A percentile compares a stretch with the other conserved stretches of the same genome.
These are phyloP conservation scores for Microplitis manilae DNA, from an alignment of 2,888 invertebrate species.

Conservation along the genomic window DNA sequence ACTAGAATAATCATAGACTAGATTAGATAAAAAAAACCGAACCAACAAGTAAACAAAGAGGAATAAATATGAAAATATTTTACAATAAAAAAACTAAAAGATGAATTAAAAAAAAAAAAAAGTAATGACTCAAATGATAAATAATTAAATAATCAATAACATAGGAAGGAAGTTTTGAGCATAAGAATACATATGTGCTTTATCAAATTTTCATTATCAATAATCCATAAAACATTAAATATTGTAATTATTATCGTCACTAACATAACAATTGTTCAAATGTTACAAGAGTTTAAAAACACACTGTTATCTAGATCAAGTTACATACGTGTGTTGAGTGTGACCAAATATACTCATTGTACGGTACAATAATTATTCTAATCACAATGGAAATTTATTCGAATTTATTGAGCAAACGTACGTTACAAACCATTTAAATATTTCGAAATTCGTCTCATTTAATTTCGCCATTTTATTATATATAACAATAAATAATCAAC, in stretches of 20 bases:
- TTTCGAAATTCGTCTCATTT: neutral
- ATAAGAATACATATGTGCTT: neutral
- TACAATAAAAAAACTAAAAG: no score
- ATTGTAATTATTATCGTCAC: neutral
- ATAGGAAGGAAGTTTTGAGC: neutral
- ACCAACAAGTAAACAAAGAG: no score
- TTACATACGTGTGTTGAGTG: neutral
- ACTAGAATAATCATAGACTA: no score
- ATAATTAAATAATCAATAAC: neutral
- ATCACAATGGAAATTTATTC: neutral
- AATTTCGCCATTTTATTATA: neutral
- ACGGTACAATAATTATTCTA: neutral
- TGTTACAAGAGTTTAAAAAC: neutral
- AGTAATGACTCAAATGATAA: neutral
- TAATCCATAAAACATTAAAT: neutral
- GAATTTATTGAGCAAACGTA: neutral
- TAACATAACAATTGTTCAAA: neutral
- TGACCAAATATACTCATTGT: neutral
- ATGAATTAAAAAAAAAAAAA: no score
- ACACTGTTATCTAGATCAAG: neutral
- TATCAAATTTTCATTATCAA: neutral
- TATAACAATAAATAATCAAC: neutral
- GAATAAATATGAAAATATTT: no score
- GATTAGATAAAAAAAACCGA: no score
- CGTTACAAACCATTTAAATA: neutral